Base-by-base conservation (phyloP, 2,888 invertebrate species). In the Sussaba pulchella region DNA sequence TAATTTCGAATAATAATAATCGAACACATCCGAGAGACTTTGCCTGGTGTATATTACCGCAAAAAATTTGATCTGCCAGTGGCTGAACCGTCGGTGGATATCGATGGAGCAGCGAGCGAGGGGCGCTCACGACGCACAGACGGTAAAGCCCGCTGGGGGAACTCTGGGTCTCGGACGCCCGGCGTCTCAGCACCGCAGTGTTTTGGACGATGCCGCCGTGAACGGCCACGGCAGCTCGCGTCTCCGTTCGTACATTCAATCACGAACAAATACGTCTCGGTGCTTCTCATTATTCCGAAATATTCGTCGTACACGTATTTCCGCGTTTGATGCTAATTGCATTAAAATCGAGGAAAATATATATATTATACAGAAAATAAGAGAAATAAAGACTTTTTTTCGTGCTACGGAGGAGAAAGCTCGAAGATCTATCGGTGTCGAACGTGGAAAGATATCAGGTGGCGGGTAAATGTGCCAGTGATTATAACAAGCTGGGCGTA, bases 131-230 rank as follows among this genome's bases (percentile, higher is more conserved):
- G 43, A 57, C 70, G 70, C 52, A 73, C 57, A 70, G 81, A 77
- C 81, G 84, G 80, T 82, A 83, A 79, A 82, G 82, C 84, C n/a
- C 81, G 78, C 81, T 80, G 57, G 71, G 57, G 83, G 66, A 64
- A 74, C 74, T 73, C 57, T n/a, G n/a, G n/a, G n/a, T n/a, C n/a
- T n/a, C n/a, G n/a, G 83, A 82, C 82, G 82, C 83, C 81, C 71
- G 82, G 84, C 83, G 83, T 84, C 83, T 78, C 78, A 70, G 64
- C 72, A 79, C 70, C 77, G 66, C 88, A 91, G 90, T 91, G 85
- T 86, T 87, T 87, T 87, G 85, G 87, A 88, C 86, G 89, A 91
- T 89, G 91, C 88, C 90, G 88, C 88, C 88, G 90, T 89, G 89
- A 89, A 85, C 86, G 85, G 79, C 61, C 75, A 54, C 76, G 77